phyloP scores from a whole-genome alignment of 1,140 invertebrate species.

The Bradysia coprophila region DNA sequence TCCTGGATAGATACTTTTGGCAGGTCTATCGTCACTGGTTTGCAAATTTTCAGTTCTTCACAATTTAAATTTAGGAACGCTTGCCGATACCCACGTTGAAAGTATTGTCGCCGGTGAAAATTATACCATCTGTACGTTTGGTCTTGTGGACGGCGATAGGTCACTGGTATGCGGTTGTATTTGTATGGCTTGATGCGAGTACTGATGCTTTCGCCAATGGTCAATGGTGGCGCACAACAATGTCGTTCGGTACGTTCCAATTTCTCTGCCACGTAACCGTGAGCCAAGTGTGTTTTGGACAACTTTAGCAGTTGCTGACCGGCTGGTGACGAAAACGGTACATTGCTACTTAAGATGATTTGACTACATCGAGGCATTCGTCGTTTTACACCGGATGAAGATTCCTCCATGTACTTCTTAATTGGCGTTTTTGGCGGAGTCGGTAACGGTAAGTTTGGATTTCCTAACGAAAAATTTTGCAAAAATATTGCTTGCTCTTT shows the following conservation, averaged over 20 bases:
- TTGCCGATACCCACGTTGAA: conserved; percentile 13
- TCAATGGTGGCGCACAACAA: conserved; percentile 25
- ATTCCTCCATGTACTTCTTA: too few relatives aligned
- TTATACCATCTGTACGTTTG: conserved; percentile 28
- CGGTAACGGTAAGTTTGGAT: too few relatives aligned
- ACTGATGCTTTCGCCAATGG: conserved; percentile 11
- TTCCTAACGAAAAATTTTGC: too few relatives aligned
- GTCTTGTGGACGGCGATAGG: conserved; percentile 20
- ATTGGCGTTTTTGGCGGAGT: too few relatives aligned
- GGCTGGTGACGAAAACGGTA: conserved; percentile 37
- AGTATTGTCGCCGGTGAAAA: conserved; percentile 22
- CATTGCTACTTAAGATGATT: conserved; percentile 30
- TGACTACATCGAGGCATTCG: conserved; percentile 25
- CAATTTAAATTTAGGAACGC: conserved; percentile 19
- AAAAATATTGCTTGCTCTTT: too few relatives aligned
- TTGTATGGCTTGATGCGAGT: too few relatives aligned
- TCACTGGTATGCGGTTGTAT: conserved; percentile 24
- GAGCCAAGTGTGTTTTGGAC: conserved; percentile 27
- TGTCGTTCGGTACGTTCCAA: conserved; percentile 31
- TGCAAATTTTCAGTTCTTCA: conserved; percentile 20
- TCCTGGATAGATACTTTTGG: conserved; percentile 20
- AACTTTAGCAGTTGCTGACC: conserved; percentile 28
- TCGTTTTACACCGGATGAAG: conserved; percentile 9
- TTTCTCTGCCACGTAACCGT: conserved; percentile 28
- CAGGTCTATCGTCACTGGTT: conserved; percentile 25